Evolutionary conservation across 2,888 invertebrate species (phyloP).

Genomic region (Meghimatium bilineatum): DNA sequence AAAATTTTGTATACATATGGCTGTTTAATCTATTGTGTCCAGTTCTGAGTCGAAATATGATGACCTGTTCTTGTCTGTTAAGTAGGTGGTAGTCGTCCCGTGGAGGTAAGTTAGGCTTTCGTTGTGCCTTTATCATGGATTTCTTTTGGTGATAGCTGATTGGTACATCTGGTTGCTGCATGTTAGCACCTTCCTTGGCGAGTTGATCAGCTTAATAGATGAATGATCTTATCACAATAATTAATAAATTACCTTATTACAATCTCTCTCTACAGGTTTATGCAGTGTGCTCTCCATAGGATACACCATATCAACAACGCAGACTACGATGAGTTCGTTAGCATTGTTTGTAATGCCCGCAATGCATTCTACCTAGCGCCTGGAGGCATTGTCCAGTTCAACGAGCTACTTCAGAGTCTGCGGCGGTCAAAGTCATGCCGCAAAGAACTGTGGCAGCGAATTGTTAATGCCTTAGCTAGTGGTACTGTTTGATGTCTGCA

Average conservation of each 20-base stretch:
- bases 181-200: no score
- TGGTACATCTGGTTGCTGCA: no score
- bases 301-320: constrained; percentile 92
- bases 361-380: constrained; percentile 94
- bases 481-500: constrained; percentile 60
- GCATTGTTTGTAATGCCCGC: constrained; percentile 92
- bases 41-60: no score
- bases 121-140: no score
- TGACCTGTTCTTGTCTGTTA: no score
- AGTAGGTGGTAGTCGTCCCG: no score
- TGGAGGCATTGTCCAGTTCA: constrained; percentile 95
- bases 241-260: neutral
- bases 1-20: no score
- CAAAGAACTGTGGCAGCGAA: constrained; percentile 97
- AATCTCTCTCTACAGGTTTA: constrained; percentile 84
- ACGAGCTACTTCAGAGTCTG: constrained; percentile 92
- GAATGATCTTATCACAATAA: no score
- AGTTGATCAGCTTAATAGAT: no score
- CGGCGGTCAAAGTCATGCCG: constrained; percentile 97
- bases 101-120: no score
- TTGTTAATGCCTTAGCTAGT: constrained; percentile 82
- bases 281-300: constrained; percentile 97
- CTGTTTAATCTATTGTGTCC: no score
- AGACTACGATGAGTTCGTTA: constrained; percentile 94
- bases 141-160: no score